Conservation (phyloP, 1,140 invertebrate species). For the Rhopalosiphum maidis region DNA sequence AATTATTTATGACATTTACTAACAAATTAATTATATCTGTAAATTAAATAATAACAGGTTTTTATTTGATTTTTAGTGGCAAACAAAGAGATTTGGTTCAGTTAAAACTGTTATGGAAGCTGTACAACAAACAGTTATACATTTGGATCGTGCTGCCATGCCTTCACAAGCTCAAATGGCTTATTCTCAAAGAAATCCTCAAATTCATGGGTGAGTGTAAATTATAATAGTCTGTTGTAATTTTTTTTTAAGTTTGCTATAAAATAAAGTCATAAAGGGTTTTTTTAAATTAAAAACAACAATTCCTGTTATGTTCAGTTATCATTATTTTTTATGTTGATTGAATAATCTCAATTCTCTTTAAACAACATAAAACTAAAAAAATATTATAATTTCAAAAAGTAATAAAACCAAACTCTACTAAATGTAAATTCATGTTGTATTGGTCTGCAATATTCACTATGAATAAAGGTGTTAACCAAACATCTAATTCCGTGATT, state of each 20-base stretch:
- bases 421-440: background rate
- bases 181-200: constrained; percentile 59
- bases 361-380: no score
- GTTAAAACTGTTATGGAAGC: constrained; percentile 59
- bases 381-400: background rate
- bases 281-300: background rate
- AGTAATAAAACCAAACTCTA: background rate
- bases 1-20: background rate
- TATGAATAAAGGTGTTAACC: background rate
- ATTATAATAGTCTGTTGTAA: background rate
- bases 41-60: background rate
- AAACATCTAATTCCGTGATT: background rate
- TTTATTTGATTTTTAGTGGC: constrained; percentile 37
- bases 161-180: constrained; percentile 61
- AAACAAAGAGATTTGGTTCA: constrained; percentile 45
- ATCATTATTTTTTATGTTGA: background rate
- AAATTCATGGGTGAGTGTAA: constrained; percentile 60
- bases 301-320: background rate
- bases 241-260: background rate
- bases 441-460: background rate
- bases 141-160: constrained; percentile 61
- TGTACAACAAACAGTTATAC: constrained; percentile 59
- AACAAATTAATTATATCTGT: background rate
- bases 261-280: background rate
- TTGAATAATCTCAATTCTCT: background rate